phyloP scores from a whole-genome alignment of 2,888 invertebrate species.

The Microctonus brassicae region DNA sequence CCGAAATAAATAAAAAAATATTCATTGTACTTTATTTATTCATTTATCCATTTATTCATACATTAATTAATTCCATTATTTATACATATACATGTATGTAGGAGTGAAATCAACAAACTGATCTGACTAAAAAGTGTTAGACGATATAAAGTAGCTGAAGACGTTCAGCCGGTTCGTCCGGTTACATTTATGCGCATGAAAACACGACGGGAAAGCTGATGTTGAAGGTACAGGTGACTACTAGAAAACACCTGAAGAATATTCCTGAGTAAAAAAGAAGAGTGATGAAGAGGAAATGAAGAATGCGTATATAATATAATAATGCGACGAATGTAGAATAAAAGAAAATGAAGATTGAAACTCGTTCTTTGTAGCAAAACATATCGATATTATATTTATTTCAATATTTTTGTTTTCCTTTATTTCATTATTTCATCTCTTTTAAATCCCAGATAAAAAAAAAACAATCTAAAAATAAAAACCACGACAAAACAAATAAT shows the following conservation, averaged over 20 bases:
- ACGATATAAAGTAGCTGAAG: conserved; percentile 25
- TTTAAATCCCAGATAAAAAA: neutral
- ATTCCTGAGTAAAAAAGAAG: too few relatives aligned
- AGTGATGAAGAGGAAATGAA: neutral
- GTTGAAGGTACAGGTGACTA: conserved; percentile 42
- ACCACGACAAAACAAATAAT: neutral
- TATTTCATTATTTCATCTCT: neutral
- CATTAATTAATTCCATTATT: neutral
- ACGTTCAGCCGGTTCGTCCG: conserved; percentile 34
- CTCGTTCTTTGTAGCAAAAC: neutral
- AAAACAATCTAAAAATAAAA: neutral
- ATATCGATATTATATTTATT: neutral
- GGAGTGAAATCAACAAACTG: conserved; percentile 41
- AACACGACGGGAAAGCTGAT: conserved; percentile 29
- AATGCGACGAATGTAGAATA: neutral
- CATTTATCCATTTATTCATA: too few relatives aligned
- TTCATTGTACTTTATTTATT: too few relatives aligned
- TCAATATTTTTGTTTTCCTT: neutral
- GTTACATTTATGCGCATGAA: conserved; percentile 43
- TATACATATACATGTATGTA: neutral
- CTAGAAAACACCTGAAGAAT: conserved; percentile 23
- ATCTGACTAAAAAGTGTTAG: conserved; percentile 15
- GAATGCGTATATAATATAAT: neutral
- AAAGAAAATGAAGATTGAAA: conserved; percentile 2
- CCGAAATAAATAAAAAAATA: too few relatives aligned